Percentiles rank a stretch among this genome's conserved stretches.
Evolutionary conservation across 1,140 invertebrate species (phyloP).

Genomic region (Arctopsyche grandis): DNA sequence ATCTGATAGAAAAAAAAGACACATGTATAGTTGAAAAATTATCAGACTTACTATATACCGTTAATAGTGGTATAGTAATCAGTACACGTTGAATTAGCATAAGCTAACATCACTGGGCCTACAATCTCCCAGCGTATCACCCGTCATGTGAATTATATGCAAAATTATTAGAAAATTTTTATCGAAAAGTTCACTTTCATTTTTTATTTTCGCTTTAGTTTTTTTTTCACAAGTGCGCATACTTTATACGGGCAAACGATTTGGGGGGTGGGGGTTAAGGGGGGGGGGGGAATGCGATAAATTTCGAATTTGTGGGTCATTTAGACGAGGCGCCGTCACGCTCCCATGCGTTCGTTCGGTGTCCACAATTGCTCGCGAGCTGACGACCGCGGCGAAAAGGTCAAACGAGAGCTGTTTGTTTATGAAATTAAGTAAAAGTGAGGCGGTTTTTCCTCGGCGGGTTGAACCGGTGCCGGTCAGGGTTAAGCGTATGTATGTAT

Average conservation of each 20-base stretch:
- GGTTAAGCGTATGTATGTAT: conserved; percentile 23
- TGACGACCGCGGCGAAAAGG: neutral
- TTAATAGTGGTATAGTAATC: neutral
- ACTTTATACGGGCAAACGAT: neutral
- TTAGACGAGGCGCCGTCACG: neutral
- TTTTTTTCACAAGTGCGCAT: too few relatives aligned
- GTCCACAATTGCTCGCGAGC: neutral
- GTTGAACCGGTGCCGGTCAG: conserved; percentile 21
- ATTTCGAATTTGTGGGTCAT: conserved; percentile 15
- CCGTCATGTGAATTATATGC: neutral
- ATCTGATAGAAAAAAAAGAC: neutral
- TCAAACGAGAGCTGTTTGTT: conserved; percentile 26
- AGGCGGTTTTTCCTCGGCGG: conserved; percentile 24
- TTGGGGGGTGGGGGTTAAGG: too few relatives aligned
- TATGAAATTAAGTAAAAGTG: conserved; percentile 35
- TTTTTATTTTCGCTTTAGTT: too few relatives aligned
- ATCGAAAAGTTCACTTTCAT: too few relatives aligned
- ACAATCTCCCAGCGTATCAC: neutral
- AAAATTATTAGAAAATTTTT: too few relatives aligned
- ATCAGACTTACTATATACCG: conserved; percentile 14
- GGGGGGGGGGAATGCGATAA: neutral
- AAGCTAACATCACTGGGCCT: neutral
- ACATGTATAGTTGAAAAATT: conserved; percentile 1
- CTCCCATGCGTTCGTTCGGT: neutral
- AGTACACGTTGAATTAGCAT: conserved; percentile 2